phyloP scores from a whole-genome alignment of 1,140 invertebrate genomes.

The Halesus radiatus region DNA sequence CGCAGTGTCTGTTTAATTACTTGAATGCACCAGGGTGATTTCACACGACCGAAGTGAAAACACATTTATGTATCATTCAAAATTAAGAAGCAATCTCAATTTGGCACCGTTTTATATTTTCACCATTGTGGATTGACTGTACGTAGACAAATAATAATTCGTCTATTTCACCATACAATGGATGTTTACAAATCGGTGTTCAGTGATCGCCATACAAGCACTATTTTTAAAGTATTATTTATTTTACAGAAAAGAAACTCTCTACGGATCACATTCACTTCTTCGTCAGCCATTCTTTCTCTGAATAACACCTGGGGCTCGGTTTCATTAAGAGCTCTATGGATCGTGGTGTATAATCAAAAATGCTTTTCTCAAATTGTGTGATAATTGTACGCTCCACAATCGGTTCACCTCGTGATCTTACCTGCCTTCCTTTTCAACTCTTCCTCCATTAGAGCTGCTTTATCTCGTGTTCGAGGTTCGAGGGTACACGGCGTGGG shows the following conservation, averaged over 20 bases:
- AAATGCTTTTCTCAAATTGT: conserved; percentile 35
- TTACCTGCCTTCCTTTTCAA: conserved; percentile 15
- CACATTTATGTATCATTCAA: no score
- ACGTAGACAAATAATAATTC: background rate
- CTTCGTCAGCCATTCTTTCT: conserved; percentile 28
- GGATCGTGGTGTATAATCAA: conserved; percentile 18
- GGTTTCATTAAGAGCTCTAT: conserved; percentile 31
- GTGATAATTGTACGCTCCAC: conserved; percentile 31
- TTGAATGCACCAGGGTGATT: no score
- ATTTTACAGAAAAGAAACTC: conserved; percentile 15
- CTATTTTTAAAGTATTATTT: conserved; percentile 1
- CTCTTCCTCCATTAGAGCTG: conserved; percentile 27
- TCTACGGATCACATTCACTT: conserved; percentile 35
- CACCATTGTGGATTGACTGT: background rate
- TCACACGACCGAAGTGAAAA: no score
- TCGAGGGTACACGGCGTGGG: background rate
- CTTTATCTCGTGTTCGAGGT: background rate
- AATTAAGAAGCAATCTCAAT: no score
- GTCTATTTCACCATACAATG: background rate
- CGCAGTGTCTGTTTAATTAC: no score
- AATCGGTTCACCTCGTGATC: conserved; percentile 27
- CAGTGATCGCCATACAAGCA: background rate
- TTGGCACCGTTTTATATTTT: background rate
- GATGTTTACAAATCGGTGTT: conserved; percentile 5
- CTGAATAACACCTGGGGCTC: conserved; percentile 22